phyloP scores from a whole-genome alignment of 2,888 invertebrate species.

The Himalopsyche tibetana region DNA sequence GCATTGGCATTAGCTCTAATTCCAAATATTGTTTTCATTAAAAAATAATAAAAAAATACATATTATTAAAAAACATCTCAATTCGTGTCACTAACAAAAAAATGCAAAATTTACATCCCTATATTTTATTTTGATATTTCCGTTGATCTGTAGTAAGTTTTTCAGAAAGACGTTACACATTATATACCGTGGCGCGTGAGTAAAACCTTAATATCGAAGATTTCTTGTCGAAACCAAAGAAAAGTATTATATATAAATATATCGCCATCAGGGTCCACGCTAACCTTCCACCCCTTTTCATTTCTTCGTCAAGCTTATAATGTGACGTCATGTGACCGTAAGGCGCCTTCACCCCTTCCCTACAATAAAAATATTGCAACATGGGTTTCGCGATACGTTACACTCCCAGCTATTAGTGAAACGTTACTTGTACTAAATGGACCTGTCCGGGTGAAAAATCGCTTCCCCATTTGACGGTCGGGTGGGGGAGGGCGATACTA shows the following conservation, averaged over 20 bases:
- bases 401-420: constrained; percentile 63
- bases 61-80: too few relatives aligned
- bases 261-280: background rate
- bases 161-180: too few relatives aligned
- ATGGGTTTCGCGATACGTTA: constrained; percentile 61
- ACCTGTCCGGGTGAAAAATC: constrained; percentile 65
- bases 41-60: too few relatives aligned
- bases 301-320: constrained; percentile 27
- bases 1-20: too few relatives aligned
- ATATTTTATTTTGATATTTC: too few relatives aligned
- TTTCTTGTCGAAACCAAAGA: background rate
- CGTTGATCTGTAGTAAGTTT: too few relatives aligned
- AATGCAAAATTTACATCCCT: too few relatives aligned
- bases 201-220: background rate
- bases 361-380: constrained; percentile 54
- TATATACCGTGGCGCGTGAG: too few relatives aligned
- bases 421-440: constrained; percentile 65
- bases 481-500: constrained; percentile 60
- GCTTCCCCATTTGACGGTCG: constrained; percentile 63
- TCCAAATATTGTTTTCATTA: too few relatives aligned
- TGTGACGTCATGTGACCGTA: constrained; percentile 15
- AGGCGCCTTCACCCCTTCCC: background rate
- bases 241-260: background rate
- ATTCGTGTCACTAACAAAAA: too few relatives aligned
- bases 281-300: background rate